Evolutionary conservation across 2,888 invertebrate species (phyloP), one percentile per base, ranked within the genome.

Genomic region (Ephialtes manifestator): DNA sequence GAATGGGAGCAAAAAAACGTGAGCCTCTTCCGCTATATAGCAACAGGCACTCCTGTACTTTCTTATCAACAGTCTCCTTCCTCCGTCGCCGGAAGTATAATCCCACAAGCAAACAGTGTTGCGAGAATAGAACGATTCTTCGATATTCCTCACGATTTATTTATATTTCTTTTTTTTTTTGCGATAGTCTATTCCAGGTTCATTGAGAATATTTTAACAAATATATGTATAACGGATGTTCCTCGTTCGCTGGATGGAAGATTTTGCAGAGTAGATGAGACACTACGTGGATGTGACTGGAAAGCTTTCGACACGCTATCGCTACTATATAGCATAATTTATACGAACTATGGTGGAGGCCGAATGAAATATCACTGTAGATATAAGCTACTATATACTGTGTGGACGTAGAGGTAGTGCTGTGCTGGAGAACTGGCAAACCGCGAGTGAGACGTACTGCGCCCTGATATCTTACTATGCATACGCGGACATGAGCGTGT

Each of bases 401-500:
- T 43, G 28, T 31, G 35, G 35, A 65, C 46, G 67, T 20, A 51
- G 63, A 48, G 58, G 65, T 28, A 11, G n/a, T 35, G 78, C n/a
- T n/a, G 0, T 48, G 55, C 48, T n/a, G 48, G 71, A 60, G 72
- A 71, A 53, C 28, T 55, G 15, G 55, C 68, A 65, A 72, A 63
- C 51, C 39, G 76, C 76, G 60, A 81, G 31, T 24, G 31, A 72
- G 39, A 81, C 82, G 67, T 63, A 76, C 76, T 72, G 31, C 72
- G 3, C 55, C 60, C 60, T 53, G 83, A 79, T 75, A 75, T 79
- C 70, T 79, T 65, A 53, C 63, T 70, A 75, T 79, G 83, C 83
- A 83, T 83, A 75, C 75, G 75, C 63, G 63, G 53, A 63, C n/a
- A 72, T 63, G 55, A 39, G 65, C 83, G 83, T 83, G 83, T 79